Conservation (phyloP, 2,113 vertebrate species). For the Meriones unguiculatus region DNA sequence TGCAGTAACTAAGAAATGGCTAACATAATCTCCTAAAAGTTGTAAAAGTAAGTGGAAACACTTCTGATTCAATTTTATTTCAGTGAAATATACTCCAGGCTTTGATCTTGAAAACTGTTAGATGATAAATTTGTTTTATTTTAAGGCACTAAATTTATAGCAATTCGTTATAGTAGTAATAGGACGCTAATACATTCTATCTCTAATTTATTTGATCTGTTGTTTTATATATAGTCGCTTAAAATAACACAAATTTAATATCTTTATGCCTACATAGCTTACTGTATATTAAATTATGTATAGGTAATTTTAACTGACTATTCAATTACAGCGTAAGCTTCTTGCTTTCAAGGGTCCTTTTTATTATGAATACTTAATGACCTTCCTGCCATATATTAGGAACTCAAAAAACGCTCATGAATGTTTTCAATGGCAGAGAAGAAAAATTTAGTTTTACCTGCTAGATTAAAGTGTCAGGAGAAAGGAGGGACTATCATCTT, state of each 20-base stretch:
- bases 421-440: constrained; percentile 23
- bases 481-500: not conserved
- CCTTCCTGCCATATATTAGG: not conserved
- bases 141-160: not conserved
- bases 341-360: not conserved
- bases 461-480: not conserved
- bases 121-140: constrained; percentile 28
- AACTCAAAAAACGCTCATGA: constrained; percentile 9
- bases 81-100: not conserved
- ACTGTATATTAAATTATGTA: constrained; percentile 18
- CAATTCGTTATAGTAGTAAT: constrained; percentile 21
- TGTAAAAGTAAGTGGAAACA: not conserved
- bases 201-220: constrained; percentile 31
- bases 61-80: not conserved
- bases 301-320: not conserved
- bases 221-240: constrained; percentile 15
- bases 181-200: not conserved
- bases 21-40: not conserved
- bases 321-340: not conserved
- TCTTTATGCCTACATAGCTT: not conserved
- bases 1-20: not conserved
- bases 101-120: not conserved
- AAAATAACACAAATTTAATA: constrained; percentile 27
- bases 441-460: not conserved
- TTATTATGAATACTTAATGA: constrained; percentile 15